phyloP scores from a whole-genome alignment of 2,113 vertebrate species.

The Pomatostomus ruficeps region DNA sequence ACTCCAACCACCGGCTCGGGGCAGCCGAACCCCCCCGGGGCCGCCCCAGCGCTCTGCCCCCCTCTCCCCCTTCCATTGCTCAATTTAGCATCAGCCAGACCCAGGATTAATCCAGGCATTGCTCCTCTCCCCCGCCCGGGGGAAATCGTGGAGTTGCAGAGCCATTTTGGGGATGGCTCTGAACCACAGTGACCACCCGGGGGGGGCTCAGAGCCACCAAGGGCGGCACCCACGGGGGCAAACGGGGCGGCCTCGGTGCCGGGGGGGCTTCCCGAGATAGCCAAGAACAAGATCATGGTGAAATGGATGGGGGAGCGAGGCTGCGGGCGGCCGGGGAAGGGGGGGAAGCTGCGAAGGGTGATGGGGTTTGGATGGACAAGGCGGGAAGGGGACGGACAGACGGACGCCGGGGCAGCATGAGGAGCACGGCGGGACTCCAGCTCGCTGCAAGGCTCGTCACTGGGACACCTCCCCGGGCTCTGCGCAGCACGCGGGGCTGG shows the following conservation, averaged over 20 bases:
- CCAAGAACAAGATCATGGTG: conserved; percentile 61
- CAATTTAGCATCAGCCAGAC: not conserved
- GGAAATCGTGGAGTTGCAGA: not conserved
- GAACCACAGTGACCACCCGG: not conserved
- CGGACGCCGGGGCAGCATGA: not conserved
- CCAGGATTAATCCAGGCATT: not conserved
- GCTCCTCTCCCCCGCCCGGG: not conserved
- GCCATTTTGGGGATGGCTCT: not conserved
- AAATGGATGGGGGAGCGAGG: conserved; percentile 15
- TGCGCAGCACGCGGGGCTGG: not conserved
- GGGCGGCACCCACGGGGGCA: not conserved
- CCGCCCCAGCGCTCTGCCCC: not conserved
- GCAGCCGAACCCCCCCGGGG: not conserved
- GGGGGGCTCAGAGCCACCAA: not conserved
- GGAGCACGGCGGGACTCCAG: not conserved
- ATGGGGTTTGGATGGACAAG: not conserved
- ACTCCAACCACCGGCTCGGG: not conserved
- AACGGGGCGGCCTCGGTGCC: accelerated
- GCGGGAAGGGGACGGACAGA: not conserved
- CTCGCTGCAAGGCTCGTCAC: conserved; percentile 34
- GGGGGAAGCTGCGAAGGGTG: not conserved
- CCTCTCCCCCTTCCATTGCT: not conserved
- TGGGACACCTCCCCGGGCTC: not conserved
- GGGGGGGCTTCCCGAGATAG: not conserved
- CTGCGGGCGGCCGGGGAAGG: not conserved